Percentiles rank a stretch among this genome's conserved stretches.
Evolutionary conservation across 2,113 vertebrate genomes (phyloP).

Genomic region (Oreochromis spilurus): DNA sequence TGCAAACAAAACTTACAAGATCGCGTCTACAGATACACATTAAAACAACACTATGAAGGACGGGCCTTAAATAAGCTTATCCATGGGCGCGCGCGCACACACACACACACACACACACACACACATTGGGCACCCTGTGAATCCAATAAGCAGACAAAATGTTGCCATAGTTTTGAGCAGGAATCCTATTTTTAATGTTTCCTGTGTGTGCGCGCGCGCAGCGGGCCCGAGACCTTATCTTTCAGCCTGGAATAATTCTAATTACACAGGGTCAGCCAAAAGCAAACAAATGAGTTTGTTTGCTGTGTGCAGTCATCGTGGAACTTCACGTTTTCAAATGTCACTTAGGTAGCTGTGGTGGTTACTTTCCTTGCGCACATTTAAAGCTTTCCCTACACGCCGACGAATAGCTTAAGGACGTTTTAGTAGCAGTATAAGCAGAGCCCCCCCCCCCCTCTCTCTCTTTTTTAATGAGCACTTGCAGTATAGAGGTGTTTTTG

Average conservation of each 20-base stretch:
- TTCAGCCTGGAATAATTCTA: conserved; percentile 65
- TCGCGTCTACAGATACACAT: not conserved
- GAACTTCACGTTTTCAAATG: conserved; percentile 39
- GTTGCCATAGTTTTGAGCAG: conserved; percentile 75
- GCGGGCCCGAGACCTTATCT: conserved; percentile 85
- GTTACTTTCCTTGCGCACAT: not conserved
- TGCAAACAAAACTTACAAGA: not conserved
- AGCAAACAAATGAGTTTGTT: conserved; percentile 49
- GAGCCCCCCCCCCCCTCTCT: rapidly evolving
- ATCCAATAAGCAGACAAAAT: conserved; percentile 60
- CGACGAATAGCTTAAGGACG: not conserved
- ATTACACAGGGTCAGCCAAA: conserved; percentile 60
- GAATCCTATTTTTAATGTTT: conserved; percentile 81
- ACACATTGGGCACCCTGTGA: not conserved
- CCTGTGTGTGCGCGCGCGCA: conserved; percentile 72
- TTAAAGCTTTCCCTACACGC: not conserved
- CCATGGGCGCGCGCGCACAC: not conserved
- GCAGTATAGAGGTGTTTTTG: not conserved
- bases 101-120: not conserved
- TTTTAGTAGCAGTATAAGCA: not conserved
- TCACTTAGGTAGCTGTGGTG: conserved; percentile 5
- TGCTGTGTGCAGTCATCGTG: conserved; percentile 20
- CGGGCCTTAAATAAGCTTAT: not conserved
- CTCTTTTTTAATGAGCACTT: conserved; percentile 27
- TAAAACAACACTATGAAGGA: not conserved